These are phyloP conservation scores for Podarcis siculus DNA, from an alignment of 2,797 vertebrate genomes.

Conservation along the genomic window DNA sequence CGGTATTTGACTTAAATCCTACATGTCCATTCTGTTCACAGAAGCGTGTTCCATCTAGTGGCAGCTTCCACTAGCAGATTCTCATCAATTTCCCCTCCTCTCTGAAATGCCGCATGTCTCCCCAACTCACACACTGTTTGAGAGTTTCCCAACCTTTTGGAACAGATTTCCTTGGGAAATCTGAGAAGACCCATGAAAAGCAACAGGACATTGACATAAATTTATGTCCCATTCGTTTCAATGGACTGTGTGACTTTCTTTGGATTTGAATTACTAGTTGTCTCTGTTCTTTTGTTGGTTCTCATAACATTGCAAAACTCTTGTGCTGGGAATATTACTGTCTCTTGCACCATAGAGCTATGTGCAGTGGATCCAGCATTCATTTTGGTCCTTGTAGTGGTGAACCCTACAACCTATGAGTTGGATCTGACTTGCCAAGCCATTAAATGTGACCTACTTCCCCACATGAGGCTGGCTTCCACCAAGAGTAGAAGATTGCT, in stretches of 20 bases:
- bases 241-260: background rate
- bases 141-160: no score
- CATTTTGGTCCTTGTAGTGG: background rate
- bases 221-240: background rate
- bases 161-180: no score
- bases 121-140: background rate
- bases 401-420: no score
- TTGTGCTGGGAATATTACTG: background rate
- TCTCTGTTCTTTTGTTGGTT: background rate
- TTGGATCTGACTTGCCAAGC: no score
- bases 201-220: background rate
- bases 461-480: no score
- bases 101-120: background rate
- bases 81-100: background rate
- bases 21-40: background rate
- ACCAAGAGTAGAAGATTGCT: no score
- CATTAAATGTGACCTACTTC: no score
- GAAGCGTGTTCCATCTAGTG: background rate
- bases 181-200: no score
- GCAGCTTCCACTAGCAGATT: background rate
- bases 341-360: background rate
- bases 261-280: background rate
- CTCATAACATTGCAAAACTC: no score
- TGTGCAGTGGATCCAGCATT: background rate
- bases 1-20: background rate